These are phyloP conservation scores for Cuniculus paca DNA, from an alignment of 2,797 vertebrate genomes.

Conservation along the genomic window DNA sequence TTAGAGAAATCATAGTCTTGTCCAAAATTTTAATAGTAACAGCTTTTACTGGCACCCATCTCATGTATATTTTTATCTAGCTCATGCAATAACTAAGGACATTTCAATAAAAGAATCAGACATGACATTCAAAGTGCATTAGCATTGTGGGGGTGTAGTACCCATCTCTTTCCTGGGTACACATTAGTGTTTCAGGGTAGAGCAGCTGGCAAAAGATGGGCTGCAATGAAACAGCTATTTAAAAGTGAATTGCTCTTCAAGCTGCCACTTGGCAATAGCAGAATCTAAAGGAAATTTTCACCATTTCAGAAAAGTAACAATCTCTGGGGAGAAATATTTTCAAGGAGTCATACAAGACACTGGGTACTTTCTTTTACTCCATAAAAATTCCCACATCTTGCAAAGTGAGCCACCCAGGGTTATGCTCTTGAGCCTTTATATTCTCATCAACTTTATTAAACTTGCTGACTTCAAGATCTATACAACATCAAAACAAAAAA, in stretches of 20 bases:
- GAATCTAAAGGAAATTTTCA: slow-evolving; percentile 50
- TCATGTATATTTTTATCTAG: slow-evolving; percentile 51
- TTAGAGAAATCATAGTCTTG: neutral
- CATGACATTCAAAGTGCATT: slow-evolving; percentile 43
- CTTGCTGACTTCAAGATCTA: neutral
- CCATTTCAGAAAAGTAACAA: slow-evolving; percentile 62
- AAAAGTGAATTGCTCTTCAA: slow-evolving; percentile 68
- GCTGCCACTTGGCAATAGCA: neutral
- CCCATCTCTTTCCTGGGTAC: slow-evolving; percentile 14
- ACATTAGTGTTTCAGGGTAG: neutral
- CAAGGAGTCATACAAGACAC: slow-evolving; percentile 8
- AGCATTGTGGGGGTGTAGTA: slow-evolving; percentile 13
- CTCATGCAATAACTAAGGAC: neutral
- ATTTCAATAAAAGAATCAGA: slow-evolving; percentile 56
- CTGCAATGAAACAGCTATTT: slow-evolving; percentile 52
- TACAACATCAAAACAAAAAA: neutral
- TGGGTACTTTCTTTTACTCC: neutral
- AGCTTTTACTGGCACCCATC: slow-evolving; percentile 12
- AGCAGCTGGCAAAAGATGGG: slow-evolving; percentile 59
- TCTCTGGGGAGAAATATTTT: slow-evolving; percentile 52
- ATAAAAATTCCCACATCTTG: neutral
- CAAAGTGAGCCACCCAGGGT: neutral
- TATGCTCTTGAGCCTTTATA: neutral
- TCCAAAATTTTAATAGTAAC: neutral
- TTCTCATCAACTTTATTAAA: slow-evolving; percentile 4